Base-by-base conservation (phyloP, 1,140 invertebrate genomes). In the Helicoverpa zea region DNA sequence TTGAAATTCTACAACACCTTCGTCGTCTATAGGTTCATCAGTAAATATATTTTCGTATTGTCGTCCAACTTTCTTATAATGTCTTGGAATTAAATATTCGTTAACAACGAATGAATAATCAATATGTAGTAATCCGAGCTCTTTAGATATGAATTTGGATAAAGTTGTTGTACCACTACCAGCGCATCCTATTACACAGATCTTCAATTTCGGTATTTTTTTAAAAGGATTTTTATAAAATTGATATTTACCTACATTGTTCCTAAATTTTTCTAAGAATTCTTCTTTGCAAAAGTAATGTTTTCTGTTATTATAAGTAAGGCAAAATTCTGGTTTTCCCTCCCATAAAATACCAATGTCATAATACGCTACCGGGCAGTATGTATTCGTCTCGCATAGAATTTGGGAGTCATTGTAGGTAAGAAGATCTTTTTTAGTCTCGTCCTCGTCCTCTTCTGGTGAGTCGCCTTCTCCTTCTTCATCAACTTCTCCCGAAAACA, bases 301-400 rank as follows among this genome's bases (percentile, higher is more conserved):
- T 9, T 95, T 70, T 89, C 95, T 95, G 77, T 96, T 93, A 80
- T 95, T 86, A 86, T 95, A 96, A 83, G 94, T 91, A 0, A 91
- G 87, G 35, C 87, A 82, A 81, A 95, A 96, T 68, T 96, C 93
- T 59, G 94, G 85, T 89, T 95, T 96, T 5, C 96, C 96, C 89
- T 94, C 94, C 95, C 96, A 96, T 14, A 97, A 85, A n/a, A 96
- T 91, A 23, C 90, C 88, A 81, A 96, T 84, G 58, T 95, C 89
- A 70, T 90, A 83, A 83, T 95, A 95, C 9, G 95, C 89, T 18
- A 96, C 89, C 13, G 96, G 96, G 84, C 96, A 96, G 80, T 95
- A 96, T 77, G 92, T 63, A 79, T 87, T 91, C 7, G 95, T 96
- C 86, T 96, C 96, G n/a, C 96, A 95, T 29, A 96, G 92, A 64